Evolutionary conservation across 2,113 vertebrate genomes (phyloP).

Genomic region (Rhinopomastus cyanomelas): DNA sequence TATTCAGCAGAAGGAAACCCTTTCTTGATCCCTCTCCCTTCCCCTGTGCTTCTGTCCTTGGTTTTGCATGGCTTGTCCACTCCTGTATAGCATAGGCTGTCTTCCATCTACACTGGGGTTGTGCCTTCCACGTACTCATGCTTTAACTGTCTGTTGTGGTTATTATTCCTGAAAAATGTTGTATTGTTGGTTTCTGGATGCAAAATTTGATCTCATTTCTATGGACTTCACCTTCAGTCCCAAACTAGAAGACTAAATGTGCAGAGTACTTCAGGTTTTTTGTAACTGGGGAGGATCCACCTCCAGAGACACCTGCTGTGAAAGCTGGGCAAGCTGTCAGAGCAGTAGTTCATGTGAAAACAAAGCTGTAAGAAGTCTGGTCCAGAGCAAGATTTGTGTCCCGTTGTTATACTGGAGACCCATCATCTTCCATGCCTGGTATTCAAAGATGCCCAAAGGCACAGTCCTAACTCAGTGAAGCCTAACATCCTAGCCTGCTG

Average conservation of each 20-base stretch:
- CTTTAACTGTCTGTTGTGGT: not conserved
- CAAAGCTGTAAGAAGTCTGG: not conserved
- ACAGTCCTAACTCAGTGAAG: not conserved
- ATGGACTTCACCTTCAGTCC: not conserved
- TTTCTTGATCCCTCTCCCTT: not conserved
- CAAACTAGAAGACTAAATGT: not conserved
- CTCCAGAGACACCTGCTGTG: accelerated
- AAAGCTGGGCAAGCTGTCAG: not conserved
- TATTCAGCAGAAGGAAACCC: not conserved
- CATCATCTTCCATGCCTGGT: not conserved
- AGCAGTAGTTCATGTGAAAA: not conserved
- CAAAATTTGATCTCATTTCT: not conserved
- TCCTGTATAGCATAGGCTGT: not conserved
- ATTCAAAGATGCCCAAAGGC: not conserved
- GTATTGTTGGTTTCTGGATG: not conserved
- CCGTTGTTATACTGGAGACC: accelerated
- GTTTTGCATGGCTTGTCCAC: not conserved
- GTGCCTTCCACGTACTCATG: not conserved
- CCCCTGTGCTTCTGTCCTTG: not conserved
- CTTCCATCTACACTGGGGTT: not conserved
- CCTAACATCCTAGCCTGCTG: not conserved
- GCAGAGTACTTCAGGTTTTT: not conserved
- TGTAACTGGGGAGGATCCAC: not conserved
- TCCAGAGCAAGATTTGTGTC: not conserved
- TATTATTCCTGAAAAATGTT: not conserved